Conservation (phyloP, 2,113 vertebrate genomes). For the Pelusios castaneus region DNA sequence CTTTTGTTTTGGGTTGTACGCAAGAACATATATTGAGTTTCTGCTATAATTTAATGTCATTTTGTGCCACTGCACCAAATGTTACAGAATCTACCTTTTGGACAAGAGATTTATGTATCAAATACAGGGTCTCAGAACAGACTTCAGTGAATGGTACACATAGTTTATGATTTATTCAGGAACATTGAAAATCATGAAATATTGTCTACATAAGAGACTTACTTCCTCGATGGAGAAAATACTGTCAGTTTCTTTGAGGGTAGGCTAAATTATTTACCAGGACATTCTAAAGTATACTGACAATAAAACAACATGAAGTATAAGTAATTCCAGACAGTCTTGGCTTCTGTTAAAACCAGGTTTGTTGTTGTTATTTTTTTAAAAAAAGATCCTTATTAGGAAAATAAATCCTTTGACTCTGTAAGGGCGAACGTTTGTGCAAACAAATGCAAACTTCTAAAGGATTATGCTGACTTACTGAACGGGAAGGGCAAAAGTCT, state of each 20-base stretch:
- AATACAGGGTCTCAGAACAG: neutral
- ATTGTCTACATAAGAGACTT: conserved; percentile 45
- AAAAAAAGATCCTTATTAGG: conserved; percentile 50
- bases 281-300: conserved; percentile 57
- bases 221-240: conserved; percentile 58
- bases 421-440: conserved; percentile 45
- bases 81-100: conserved; percentile 13
- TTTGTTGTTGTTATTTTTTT: neutral
- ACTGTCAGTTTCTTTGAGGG: conserved; percentile 62
- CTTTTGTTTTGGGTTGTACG: neutral
- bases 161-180: conserved; percentile 56
- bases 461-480: neutral
- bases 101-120: neutral
- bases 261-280: conserved; percentile 70
- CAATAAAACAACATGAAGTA: conserved; percentile 66
- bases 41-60: conserved; percentile 28
- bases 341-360: conserved; percentile 48
- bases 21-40: neutral
- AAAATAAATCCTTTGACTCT: conserved; percentile 63
- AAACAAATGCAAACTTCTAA: conserved; percentile 8
- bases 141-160: conserved; percentile 36
- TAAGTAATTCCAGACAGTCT: conserved; percentile 63
- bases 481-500: conserved; percentile 43
- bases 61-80: conserved; percentile 33
- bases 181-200: conserved; percentile 51